Percentiles rank a stretch among this genome's conserved stretches.
Evolutionary conservation across 1,140 invertebrate species (phyloP).

Genomic region (Solenopsis invicta): DNA sequence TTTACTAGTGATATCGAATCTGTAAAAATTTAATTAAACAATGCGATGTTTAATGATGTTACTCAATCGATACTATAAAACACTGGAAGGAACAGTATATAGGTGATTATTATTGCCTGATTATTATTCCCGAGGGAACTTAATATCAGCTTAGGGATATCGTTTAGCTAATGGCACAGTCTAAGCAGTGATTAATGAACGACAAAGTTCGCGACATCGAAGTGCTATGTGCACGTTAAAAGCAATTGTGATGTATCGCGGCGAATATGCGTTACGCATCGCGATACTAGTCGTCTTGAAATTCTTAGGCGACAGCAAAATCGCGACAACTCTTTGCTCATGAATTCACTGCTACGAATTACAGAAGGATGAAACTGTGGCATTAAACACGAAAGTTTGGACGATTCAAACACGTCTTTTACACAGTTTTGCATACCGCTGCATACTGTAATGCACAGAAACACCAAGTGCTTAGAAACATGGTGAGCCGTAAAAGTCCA

Average conservation of each 20-base stretch:
- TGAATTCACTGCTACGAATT: slow-evolving; percentile 15
- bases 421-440: background rate
- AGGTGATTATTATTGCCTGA: slow-evolving; percentile 4
- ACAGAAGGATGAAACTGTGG: background rate
- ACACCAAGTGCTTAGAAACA: too few relatives aligned
- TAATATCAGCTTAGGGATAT: slow-evolving; percentile 26
- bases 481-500: too few relatives aligned
- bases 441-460: background rate
- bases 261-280: background rate
- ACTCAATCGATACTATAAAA: background rate
- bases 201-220: slow-evolving; percentile 23
- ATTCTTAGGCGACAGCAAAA: slow-evolving; percentile 19
- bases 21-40: slow-evolving; percentile 17
- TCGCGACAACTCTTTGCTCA: slow-evolving; percentile 1
- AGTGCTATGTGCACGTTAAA: background rate
- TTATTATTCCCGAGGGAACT: slow-evolving; percentile 48
- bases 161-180: slow-evolving; percentile 45
- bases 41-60: background rate
- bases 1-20: background rate
- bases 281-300: background rate
- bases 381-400: slow-evolving; percentile 34
- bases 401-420: slow-evolving; percentile 21
- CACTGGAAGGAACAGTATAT: background rate
- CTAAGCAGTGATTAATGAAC: slow-evolving; percentile 45
- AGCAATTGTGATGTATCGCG: background rate